Base-by-base conservation (phyloP, 2,888 invertebrate species). In the Pharmacophagus antenor region DNA sequence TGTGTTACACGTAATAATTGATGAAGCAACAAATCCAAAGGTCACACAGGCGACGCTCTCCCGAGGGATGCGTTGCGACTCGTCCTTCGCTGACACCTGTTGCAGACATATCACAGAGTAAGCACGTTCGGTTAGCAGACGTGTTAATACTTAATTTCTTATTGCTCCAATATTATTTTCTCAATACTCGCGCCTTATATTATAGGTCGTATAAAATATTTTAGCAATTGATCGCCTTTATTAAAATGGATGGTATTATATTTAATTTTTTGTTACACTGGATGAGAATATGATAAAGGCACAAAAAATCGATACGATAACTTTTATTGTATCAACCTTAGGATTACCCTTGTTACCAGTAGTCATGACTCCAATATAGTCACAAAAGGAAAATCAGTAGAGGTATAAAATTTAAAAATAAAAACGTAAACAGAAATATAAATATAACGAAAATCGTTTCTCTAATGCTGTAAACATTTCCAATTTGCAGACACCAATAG, bases 21-120 rank as follows among this genome's bases (percentile, higher is more conserved):
- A 61, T 61, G 56, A 56, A 65, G 64, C 66, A 69, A 68, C 70
- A 69, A 67, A 67, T 64, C 63, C 67, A 70, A 74, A 74, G 76
- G 77, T 71, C 73, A 65, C 56, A 50, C 49, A 60, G 68, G 64
- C 68, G 70, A 68, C 69, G 63, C 60, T 61, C 54, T 65, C 69
- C 65, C 68, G 41, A 25, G 70, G 67, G 71, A 70, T 70, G 64
- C 67, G 70, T 65, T 67, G 47, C 65, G 56, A 55, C 53, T 58
- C 67, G 72, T 68, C 70, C 67, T 72, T 70, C 67, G 62, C 58
- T 55, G 62, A 62, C 69, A 70, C 71, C 67, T 69, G 71, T 70
- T 69, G 65, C 64, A 55, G 37, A 42, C 60, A 23, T 42, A 56
- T 37, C 62, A 52, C 31, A 64, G 56, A 53, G 55, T 25, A 51